Conservation (phyloP, 2,888 invertebrate genomes). For the Tachina grossa region DNA sequence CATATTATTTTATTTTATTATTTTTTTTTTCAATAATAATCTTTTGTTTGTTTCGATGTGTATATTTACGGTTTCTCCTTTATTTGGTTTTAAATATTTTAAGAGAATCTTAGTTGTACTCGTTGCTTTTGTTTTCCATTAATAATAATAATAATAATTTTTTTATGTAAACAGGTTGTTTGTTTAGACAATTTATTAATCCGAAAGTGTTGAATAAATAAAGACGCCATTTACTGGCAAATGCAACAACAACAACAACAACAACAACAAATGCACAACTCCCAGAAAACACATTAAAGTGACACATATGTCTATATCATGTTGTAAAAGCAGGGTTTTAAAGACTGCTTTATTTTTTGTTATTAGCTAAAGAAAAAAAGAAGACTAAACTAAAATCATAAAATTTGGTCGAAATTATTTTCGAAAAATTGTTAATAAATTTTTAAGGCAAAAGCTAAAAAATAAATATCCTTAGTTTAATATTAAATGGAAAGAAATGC, state of each 20-base stretch:
- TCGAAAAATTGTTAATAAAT: neutral
- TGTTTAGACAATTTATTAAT: constrained; percentile 73
- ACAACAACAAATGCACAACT: neutral
- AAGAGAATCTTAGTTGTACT: constrained; percentile 13
- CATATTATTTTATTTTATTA: neutral
- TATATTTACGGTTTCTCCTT: constrained; percentile 55
- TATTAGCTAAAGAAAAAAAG: too few relatives aligned
- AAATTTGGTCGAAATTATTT: neutral
- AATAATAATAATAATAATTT: constrained; percentile 22
- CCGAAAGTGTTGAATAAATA: constrained; percentile 74
- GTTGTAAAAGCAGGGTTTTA: neutral
- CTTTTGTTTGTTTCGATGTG: constrained; percentile 48
- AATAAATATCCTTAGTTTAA: too few relatives aligned
- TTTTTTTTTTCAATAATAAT: constrained; percentile 43
- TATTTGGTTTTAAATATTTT: constrained; percentile 68
- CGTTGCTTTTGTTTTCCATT: constrained; percentile 45
- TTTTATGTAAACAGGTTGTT: constrained; percentile 64
- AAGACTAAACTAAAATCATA: too few relatives aligned
- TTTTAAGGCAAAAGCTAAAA: too few relatives aligned
- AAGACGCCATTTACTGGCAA: constrained; percentile 61
- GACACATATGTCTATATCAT: neutral
- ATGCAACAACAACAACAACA: constrained; percentile 6
- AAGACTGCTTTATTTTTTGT: constrained; percentile 15
- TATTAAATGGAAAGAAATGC: too few relatives aligned
- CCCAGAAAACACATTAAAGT: constrained; percentile 8